Conservation (phyloP, 2,888 invertebrate genomes). For the Leptogaster cylindrica region DNA sequence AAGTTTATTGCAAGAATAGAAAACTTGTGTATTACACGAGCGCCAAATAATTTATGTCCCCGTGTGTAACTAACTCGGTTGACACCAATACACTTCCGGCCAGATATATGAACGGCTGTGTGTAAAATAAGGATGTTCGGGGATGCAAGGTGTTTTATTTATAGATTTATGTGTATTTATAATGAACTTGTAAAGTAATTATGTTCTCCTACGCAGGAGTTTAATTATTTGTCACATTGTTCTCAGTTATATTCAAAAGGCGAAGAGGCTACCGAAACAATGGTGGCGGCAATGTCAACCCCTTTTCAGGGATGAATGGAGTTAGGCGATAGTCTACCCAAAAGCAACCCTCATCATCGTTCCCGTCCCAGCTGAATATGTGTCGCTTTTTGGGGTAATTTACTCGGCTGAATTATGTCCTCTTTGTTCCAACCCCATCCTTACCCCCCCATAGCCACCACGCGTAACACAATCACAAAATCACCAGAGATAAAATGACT, state of each 20-base stretch:
- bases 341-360: not conserved
- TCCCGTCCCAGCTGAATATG: conserved; percentile 10
- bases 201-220: conserved; percentile 51
- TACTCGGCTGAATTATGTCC: conserved; percentile 42
- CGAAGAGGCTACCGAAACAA: not conserved
- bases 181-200: conserved; percentile 63
- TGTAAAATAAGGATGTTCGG: conserved; percentile 6
- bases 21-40: conserved; percentile 42
- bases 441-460: conserved; percentile 19
- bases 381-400: conserved; percentile 44
- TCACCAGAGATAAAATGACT: conserved; percentile 41
- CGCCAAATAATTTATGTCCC: conserved; percentile 44
- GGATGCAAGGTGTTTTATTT: conserved; percentile 48
- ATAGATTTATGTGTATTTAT: conserved; percentile 61
- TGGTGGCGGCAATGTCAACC: conserved; percentile 19
- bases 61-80: conserved; percentile 35
- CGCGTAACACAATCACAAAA: conserved; percentile 42
- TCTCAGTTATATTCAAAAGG: conserved; percentile 1
- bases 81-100: conserved; percentile 32
- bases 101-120: conserved; percentile 10
- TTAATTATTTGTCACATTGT: conserved; percentile 46
- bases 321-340: not conserved
- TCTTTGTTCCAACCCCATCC: conserved; percentile 34
- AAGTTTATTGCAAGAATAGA: conserved; percentile 45
- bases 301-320: conserved; percentile 23